phyloP scores from a whole-genome alignment of 1,140 invertebrate genomes.

The Diorhabda carinulata region DNA sequence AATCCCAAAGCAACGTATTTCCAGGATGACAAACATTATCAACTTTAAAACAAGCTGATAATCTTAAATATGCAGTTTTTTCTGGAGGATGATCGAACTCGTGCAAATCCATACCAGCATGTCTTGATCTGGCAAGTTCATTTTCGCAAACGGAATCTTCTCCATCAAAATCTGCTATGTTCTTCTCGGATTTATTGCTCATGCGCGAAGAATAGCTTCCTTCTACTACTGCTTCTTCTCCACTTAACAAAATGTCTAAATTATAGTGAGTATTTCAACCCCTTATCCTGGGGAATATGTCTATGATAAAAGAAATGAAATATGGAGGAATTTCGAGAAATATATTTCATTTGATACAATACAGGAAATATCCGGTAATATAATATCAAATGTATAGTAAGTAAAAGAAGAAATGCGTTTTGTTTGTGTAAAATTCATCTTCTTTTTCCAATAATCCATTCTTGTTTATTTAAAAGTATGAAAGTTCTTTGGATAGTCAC shows the following conservation, averaged over 20 bases:
- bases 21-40: slow-evolving; percentile 83
- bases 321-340: too few species aligned
- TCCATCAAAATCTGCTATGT: slow-evolving; percentile 91
- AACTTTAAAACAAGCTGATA: slow-evolving; percentile 59
- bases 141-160: slow-evolving; percentile 87
- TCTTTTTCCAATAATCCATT: too few species aligned
- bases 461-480: too few species aligned
- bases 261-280: background rate
- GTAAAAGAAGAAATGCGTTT: too few species aligned
- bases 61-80: slow-evolving; percentile 42
- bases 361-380: too few species aligned
- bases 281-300: too few species aligned
- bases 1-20: slow-evolving; percentile 88
- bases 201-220: slow-evolving; percentile 82
- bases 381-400: too few species aligned
- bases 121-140: slow-evolving; percentile 72
- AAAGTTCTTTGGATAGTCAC: too few species aligned
- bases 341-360: too few species aligned
- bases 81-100: slow-evolving; percentile 48
- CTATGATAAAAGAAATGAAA: too few species aligned
- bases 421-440: too few species aligned
- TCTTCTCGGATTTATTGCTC: slow-evolving; percentile 91
- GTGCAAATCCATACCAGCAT: slow-evolving; percentile 49
- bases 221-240: slow-evolving; percentile 47
- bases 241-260: slow-evolving; percentile 55